phyloP scores from a whole-genome alignment of 2,888 invertebrate genomes.

The Perizoma affinitatum region DNA sequence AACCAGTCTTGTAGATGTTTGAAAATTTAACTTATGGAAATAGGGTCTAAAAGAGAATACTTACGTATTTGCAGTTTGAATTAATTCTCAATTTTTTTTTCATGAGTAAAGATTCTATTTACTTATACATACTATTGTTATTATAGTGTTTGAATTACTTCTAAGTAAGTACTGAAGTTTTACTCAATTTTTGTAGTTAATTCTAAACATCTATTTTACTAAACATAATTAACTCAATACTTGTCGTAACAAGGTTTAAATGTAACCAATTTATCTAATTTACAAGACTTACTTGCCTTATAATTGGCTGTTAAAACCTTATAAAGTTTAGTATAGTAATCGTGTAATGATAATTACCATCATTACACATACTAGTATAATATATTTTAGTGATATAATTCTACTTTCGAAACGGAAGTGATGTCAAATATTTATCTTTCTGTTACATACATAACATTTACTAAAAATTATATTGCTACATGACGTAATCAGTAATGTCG shows the following conservation, averaged over 20 bases:
- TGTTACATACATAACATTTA: background rate
- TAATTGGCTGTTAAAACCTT: slow-evolving; percentile 64
- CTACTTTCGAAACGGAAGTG: slow-evolving; percentile 17
- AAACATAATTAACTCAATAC: slow-evolving; percentile 1
- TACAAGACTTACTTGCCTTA: slow-evolving; percentile 79
- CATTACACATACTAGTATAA: slow-evolving; percentile 38
- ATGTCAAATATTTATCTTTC: background rate
- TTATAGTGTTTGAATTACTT: background rate
- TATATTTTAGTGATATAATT: slow-evolving; percentile 13
- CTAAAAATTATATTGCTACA: background rate
- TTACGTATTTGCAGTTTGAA: no score
- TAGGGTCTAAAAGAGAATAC: no score
- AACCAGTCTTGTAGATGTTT: no score
- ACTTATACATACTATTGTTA: background rate
- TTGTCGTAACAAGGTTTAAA: slow-evolving; percentile 30
- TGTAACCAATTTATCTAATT: slow-evolving; percentile 41
- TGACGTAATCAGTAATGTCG: background rate
- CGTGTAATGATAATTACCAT: slow-evolving; percentile 44
- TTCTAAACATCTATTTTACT: background rate
- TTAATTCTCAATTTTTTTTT: no score
- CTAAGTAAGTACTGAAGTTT: background rate
- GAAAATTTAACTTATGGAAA: no score
- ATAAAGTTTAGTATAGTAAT: slow-evolving; percentile 39
- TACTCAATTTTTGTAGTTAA: slow-evolving; percentile 29
- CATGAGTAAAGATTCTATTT: no score